Conservation (phyloP, 2,113 vertebrate genomes). For the Melanerpes aurifrons region DNA sequence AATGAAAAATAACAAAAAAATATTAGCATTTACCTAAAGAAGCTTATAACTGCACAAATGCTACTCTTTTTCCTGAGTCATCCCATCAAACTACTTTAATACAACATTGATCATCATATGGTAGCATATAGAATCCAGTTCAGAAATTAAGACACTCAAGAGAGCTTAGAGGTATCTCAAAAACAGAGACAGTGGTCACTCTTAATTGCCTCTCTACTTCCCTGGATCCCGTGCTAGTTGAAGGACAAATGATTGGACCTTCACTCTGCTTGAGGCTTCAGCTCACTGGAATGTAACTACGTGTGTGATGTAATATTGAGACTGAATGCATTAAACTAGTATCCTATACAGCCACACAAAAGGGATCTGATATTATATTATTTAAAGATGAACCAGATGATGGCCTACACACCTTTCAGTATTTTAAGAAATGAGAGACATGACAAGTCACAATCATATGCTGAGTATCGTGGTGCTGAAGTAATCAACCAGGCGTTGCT, state of each 20-base stretch:
- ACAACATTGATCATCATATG: background rate
- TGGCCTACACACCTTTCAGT: background rate
- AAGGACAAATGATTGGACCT: background rate
- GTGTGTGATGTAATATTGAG: accelerated
- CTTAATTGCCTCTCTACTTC: background rate
- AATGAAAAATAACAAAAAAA: background rate
- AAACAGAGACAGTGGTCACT: background rate
- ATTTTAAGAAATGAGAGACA: background rate
- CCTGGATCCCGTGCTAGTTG: background rate
- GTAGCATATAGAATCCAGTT: background rate
- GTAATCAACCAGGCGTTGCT: background rate
- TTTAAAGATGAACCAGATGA: background rate
- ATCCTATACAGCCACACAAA: background rate
- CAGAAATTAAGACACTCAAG: background rate
- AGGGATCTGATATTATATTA: background rate
- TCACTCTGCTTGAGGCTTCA: background rate
- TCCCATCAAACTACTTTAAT: background rate
- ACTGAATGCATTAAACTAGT: background rate
- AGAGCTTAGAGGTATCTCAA: background rate
- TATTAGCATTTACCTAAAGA: background rate
- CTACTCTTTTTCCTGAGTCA: constrained; percentile 48
- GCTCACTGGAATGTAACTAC: background rate
- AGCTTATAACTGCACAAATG: background rate
- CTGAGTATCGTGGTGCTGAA: background rate
- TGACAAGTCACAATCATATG: background rate